phyloP scores from a whole-genome alignment of 2,113 vertebrate genomes.

The Nyctereutes procyonoides region DNA sequence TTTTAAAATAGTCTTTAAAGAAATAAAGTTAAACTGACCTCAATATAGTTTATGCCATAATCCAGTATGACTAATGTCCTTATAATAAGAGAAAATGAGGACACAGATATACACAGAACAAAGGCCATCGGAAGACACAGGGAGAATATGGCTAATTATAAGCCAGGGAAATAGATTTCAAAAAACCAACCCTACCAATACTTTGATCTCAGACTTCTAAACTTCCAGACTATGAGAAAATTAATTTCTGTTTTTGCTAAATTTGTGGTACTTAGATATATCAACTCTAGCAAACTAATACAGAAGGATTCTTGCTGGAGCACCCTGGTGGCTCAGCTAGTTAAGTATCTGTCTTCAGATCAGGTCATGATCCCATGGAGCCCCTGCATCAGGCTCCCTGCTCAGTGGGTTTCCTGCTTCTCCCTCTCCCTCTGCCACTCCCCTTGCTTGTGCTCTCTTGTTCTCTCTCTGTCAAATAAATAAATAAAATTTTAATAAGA shows the following conservation, averaged over 20 bases:
- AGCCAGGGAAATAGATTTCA: neutral
- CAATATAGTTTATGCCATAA: neutral
- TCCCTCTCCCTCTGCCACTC: too few species aligned
- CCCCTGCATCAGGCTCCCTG: too few species aligned
- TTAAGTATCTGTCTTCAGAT: too few species aligned
- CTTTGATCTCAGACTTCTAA: too few species aligned
- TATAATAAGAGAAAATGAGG: neutral
- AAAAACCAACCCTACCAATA: too few species aligned
- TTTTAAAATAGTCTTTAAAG: neutral
- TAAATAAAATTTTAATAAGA: too few species aligned
- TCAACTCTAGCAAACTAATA: neutral
- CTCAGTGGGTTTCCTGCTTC: too few species aligned
- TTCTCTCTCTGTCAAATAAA: too few species aligned
- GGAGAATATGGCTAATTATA: neutral
- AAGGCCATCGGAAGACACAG: neutral
- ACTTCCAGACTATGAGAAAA: neutral
- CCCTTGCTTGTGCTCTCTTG: too few species aligned
- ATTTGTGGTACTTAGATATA: neutral
- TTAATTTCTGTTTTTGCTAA: neutral
- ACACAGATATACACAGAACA: neutral
- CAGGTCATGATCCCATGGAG: too few species aligned
- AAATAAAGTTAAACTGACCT: neutral
- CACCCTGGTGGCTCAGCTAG: too few species aligned
- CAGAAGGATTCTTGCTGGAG: neutral
- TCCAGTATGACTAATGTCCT: neutral